Evolutionary conservation across 1,140 invertebrate species (phyloP).

Genomic region (Oedothorax gibbosus): DNA sequence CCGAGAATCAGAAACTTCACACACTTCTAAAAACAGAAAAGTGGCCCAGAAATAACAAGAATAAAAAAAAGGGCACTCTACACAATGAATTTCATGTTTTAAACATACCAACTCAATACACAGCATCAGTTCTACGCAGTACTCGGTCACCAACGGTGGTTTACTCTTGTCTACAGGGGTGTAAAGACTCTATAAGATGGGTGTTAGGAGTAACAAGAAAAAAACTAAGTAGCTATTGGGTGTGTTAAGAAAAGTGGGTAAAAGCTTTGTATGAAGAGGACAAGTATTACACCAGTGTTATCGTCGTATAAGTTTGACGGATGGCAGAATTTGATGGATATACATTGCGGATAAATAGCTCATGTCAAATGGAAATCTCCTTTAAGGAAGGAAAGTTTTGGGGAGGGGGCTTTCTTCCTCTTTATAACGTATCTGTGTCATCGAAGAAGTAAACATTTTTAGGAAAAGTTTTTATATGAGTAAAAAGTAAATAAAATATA

Average conservation of each 20-base stretch:
- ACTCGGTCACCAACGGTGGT: constrained; percentile 21
- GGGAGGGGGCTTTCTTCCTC: constrained; percentile 13
- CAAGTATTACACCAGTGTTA: constrained; percentile 38
- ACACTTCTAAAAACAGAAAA: background rate
- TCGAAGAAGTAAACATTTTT: background rate
- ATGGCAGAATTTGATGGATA: constrained; percentile 51
- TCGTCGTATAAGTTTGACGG: constrained; percentile 46
- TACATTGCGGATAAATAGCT: constrained; percentile 40
- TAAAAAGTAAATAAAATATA: constrained; percentile 10
- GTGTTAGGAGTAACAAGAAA: background rate
- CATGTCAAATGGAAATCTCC: constrained; percentile 53
- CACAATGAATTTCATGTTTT: constrained; percentile 53
- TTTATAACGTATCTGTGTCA: constrained; percentile 32
- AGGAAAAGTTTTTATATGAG: background rate
- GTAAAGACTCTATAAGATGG: constrained; percentile 5
- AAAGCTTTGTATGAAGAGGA: constrained; percentile 25
- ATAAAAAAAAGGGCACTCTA: background rate
- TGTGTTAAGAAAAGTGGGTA: constrained; percentile 2
- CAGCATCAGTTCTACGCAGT: background rate
- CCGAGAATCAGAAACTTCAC: no score
- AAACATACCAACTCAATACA: constrained; percentile 43
- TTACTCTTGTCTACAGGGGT: constrained; percentile 21
- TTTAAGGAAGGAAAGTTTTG: constrained; percentile 33
- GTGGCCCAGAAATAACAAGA: background rate
- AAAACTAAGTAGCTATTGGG: background rate